phyloP scores from a whole-genome alignment of 1,140 invertebrate genomes.

The Achroia grisella region DNA sequence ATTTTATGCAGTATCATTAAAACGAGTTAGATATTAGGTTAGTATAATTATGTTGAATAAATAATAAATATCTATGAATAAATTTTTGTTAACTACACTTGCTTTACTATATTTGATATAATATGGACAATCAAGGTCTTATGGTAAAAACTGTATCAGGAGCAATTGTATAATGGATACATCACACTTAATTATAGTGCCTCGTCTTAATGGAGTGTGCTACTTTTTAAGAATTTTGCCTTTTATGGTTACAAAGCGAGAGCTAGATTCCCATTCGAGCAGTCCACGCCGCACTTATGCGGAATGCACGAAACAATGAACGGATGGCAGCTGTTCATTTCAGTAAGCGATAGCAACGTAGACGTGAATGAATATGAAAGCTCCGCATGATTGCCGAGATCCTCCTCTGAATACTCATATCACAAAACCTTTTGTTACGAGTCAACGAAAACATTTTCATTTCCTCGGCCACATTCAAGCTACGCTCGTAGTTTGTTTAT shows the following conservation, averaged over 20 bases:
- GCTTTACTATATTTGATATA: no score
- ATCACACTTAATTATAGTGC: no score
- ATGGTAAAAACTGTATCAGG: no score
- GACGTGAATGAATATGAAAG: slow-evolving; percentile 13
- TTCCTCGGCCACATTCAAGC: slow-evolving; percentile 26
- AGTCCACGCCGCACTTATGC: slow-evolving; percentile 19
- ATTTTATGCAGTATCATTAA: no score
- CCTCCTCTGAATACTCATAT: slow-evolving; percentile 17
- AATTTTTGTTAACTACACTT: no score
- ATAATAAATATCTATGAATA: no score
- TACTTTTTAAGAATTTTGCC: background rate
- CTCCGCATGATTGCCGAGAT: slow-evolving; percentile 21
- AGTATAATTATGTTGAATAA: no score
- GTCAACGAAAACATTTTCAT: slow-evolving; percentile 50
- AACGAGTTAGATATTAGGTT: no score
- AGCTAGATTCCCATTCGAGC: slow-evolving; percentile 20
- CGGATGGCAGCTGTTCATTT: slow-evolving; percentile 33
- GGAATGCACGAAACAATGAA: slow-evolving; percentile 36
- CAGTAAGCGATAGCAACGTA: slow-evolving; percentile 13
- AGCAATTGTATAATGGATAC: no score
- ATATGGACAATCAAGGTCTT: no score
- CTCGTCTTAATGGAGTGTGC: background rate
- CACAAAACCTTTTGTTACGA: slow-evolving; percentile 31
- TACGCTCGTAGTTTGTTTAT: slow-evolving; percentile 39
- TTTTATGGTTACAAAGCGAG: slow-evolving; percentile 13